phyloP scores from a whole-genome alignment of 1,140 invertebrate genomes.

The Drosophila takahashii region DNA sequence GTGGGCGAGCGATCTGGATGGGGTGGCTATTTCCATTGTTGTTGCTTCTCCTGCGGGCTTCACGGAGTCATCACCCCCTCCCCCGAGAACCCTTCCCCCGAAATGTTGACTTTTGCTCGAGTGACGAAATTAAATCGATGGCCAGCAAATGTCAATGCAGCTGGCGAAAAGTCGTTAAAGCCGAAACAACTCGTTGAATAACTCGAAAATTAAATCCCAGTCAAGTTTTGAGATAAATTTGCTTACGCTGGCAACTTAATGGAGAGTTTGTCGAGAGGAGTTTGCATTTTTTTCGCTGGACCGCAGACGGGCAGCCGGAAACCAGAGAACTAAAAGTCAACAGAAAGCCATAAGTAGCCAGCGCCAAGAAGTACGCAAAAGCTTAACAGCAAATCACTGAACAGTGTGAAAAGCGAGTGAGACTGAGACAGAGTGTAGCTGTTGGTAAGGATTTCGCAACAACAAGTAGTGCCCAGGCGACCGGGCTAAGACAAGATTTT shows the following conservation, averaged over 20 bases:
- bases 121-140: conserved; percentile 80
- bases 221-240: conserved; percentile 76
- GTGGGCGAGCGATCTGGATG: conserved; percentile 12
- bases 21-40: conserved; percentile 23
- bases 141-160: conserved; percentile 36
- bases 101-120: conserved; percentile 72
- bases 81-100: neutral
- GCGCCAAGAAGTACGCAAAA: conserved; percentile 63
- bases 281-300: conserved; percentile 15
- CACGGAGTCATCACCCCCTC: conserved; percentile 22
- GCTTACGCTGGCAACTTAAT: conserved; percentile 76
- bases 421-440: conserved; percentile 4
- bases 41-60: conserved; percentile 13
- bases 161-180: conserved; percentile 50
- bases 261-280: conserved; percentile 53
- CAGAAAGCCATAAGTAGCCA: conserved; percentile 69
- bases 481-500: conserved; percentile 37
- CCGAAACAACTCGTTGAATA: conserved; percentile 5
- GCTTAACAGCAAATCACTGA: conserved; percentile 77
- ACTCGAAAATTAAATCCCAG: conserved; percentile 55
- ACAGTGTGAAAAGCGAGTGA: conserved; percentile 66
- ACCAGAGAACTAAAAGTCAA: conserved; percentile 67
- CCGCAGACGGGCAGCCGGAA: conserved; percentile 45
- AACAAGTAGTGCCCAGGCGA: conserved; percentile 28
- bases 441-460: conserved; percentile 36